Percentiles rank a stretch among this genome's conserved stretches.
phyloP scores from a whole-genome alignment of 2,888 invertebrate genomes.

The Cybosia mesomella region DNA sequence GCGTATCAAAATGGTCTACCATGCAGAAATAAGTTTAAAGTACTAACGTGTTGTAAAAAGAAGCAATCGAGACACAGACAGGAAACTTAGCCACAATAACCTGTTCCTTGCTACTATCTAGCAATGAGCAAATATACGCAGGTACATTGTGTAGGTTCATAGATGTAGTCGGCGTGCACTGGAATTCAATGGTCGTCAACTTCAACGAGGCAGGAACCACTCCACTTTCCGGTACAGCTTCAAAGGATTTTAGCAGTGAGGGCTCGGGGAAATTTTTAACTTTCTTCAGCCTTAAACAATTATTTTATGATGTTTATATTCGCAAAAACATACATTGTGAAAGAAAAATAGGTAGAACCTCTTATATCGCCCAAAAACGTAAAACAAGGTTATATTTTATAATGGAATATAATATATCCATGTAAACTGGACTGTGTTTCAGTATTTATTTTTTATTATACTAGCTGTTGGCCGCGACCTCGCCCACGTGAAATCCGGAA shows the following conservation, averaged over 20 bases:
- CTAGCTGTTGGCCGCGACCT: too few relatives aligned
- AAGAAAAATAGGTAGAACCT: too few relatives aligned
- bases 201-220: constrained; percentile 68
- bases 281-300: constrained; percentile 71
- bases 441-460: too few relatives aligned
- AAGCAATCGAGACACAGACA: constrained; percentile 76
- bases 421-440: too few relatives aligned
- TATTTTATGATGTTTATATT: neutral
- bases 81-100: constrained; percentile 83
- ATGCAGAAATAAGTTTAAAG: neutral
- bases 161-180: constrained; percentile 77
- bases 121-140: constrained; percentile 74
- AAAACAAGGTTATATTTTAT: too few relatives aligned
- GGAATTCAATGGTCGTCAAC: constrained; percentile 69
- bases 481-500: too few relatives aligned
- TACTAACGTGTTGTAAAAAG: constrained; percentile 82
- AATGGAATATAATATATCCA: too few relatives aligned
- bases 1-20: neutral
- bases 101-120: constrained; percentile 80
- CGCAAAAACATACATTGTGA: neutral
- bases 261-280: constrained; percentile 81
- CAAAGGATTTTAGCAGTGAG: constrained; percentile 71
- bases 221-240: constrained; percentile 70
- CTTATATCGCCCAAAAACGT: too few relatives aligned
- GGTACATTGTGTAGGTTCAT: constrained; percentile 78